Conservation (phyloP, 2,113 vertebrate genomes). For the Epinephelus fuscoguttatus region DNA sequence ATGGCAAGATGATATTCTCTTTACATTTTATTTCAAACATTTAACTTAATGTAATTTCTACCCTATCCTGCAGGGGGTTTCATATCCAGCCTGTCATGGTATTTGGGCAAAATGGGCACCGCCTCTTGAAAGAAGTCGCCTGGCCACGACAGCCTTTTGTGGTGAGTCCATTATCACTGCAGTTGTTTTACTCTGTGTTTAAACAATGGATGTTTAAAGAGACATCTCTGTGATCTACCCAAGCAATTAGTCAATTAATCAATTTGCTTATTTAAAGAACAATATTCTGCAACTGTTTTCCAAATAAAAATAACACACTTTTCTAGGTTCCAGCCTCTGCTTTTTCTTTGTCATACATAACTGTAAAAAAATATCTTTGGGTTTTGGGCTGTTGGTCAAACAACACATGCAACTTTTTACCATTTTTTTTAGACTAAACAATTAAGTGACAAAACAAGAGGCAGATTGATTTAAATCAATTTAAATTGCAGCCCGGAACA, state of each 20-base stretch:
- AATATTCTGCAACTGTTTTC: background rate
- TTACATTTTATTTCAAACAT: background rate
- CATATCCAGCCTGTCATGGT: constrained; percentile 94
- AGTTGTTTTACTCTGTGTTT: background rate
- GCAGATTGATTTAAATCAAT: background rate
- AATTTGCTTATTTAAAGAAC: background rate
- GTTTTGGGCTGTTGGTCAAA: background rate
- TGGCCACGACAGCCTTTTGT: constrained; percentile 91
- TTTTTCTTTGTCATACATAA: too few species aligned
- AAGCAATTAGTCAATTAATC: background rate
- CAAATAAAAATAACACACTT: background rate
- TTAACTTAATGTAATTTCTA: background rate
- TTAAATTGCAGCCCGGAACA: background rate
- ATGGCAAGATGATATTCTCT: background rate
- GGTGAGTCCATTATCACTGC: constrained; percentile 75
- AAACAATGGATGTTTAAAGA: background rate
- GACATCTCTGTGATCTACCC: background rate
- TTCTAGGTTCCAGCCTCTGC: too few species aligned
- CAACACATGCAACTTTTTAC: background rate
- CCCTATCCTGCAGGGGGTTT: constrained; percentile 87
- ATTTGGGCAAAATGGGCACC: constrained; percentile 94
- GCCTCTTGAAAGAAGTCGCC: constrained; percentile 88
- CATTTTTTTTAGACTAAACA: too few species aligned
- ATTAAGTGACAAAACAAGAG: background rate
- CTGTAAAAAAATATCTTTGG: background rate